Percentiles rank a stretch among this genome's conserved stretches.
phyloP scores from a whole-genome alignment of 2,113 vertebrate genomes.

The Acrocephalus arundinaceus region DNA sequence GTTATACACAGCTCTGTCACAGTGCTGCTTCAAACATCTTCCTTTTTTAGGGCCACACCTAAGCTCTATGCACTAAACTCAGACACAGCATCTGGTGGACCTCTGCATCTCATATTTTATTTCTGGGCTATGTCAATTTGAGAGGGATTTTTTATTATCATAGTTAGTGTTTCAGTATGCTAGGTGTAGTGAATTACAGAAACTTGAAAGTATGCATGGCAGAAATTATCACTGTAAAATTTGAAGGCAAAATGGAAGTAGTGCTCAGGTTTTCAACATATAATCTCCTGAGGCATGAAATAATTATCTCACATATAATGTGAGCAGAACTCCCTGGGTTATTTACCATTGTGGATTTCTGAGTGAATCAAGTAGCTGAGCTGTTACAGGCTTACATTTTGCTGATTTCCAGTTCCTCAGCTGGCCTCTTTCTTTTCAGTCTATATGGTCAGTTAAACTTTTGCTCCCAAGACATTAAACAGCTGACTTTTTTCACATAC shows the following conservation, averaged over 20 bases:
- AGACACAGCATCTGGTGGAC: neutral
- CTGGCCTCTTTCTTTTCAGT: neutral
- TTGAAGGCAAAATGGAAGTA: neutral
- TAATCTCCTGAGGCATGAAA: neutral
- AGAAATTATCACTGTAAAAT: neutral
- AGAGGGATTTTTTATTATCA: neutral
- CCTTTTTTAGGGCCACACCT: neutral
- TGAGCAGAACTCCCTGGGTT: neutral
- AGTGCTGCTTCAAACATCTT: neutral
- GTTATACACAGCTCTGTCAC: neutral
- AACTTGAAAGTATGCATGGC: neutral
- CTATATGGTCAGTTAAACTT: neutral
- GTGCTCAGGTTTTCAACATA: neutral
- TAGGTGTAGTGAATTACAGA: neutral
- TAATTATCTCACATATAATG: neutral
- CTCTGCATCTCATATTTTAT: neutral
- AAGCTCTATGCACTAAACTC: neutral
- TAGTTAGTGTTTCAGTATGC: neutral
- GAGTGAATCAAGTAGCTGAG: neutral
- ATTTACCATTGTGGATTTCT: neutral
- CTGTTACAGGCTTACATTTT: neutral
- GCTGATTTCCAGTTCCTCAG: neutral
- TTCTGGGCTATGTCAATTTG: neutral
- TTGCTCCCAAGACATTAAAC: neutral
- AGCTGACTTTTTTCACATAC: conserved; percentile 10